Evolutionary conservation across 2,113 vertebrate species (phyloP).

Genomic region (Tauraco erythrolophus): DNA sequence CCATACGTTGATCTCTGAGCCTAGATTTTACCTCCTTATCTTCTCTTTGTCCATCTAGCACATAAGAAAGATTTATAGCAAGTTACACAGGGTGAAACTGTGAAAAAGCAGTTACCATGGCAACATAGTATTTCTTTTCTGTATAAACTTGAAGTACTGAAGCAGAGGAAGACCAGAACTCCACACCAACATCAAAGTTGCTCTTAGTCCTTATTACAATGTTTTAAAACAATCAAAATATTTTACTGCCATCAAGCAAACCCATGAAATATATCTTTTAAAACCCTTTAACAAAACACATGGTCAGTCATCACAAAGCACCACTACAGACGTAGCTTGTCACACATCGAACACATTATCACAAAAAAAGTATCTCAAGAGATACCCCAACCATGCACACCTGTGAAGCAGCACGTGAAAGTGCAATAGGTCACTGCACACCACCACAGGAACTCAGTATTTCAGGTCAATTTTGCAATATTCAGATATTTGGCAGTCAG

Average conservation of each 20-base stretch:
- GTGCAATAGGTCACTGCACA: neutral
- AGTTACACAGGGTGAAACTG: slow-evolving; percentile 38
- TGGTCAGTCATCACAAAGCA: neutral
- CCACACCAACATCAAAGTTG: slow-evolving; percentile 22
- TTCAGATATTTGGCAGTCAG: neutral
- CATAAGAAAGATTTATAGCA: slow-evolving; percentile 57
- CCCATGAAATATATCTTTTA: neutral
- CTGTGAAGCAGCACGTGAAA: neutral
- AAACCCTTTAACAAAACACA: neutral
- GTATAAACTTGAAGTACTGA: slow-evolving; percentile 28
- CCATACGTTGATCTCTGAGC: slow-evolving; percentile 4
- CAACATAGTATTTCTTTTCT: slow-evolving; percentile 59
- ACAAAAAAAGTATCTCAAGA: neutral
- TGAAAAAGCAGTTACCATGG: slow-evolving; percentile 61
- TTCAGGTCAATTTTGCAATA: neutral
- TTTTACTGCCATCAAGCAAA: neutral
- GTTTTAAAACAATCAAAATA: slow-evolving; percentile 5
- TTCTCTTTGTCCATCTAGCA: slow-evolving; percentile 35
- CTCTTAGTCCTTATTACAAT: neutral
- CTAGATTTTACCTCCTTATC: slow-evolving; percentile 59
- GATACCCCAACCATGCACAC: neutral
- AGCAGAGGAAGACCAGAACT: neutral
- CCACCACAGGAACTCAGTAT: neutral
- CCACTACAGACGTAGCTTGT: neutral
- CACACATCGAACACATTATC: fast-evolving